phyloP scores from a whole-genome alignment of 2,113 vertebrate species.

The Apaloderma vittatum region DNA sequence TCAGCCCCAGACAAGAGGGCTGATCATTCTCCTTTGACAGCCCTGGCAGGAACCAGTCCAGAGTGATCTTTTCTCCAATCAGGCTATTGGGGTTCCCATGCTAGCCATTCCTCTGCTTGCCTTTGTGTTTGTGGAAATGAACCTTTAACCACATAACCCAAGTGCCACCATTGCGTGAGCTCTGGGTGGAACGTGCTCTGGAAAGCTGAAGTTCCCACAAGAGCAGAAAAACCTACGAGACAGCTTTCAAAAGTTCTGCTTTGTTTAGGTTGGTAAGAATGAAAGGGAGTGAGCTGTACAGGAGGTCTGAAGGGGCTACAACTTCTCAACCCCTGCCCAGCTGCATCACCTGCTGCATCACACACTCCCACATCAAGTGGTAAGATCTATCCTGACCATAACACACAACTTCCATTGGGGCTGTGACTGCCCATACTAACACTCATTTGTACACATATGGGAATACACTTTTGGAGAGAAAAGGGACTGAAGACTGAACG shows the following conservation, averaged over 20 bases:
- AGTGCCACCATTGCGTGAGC: not conserved
- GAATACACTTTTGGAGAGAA: not conserved
- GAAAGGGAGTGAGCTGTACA: not conserved
- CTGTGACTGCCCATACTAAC: not conserved
- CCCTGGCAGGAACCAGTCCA: not conserved
- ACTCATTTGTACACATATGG: not conserved
- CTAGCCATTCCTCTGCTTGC: not conserved
- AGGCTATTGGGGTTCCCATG: not conserved
- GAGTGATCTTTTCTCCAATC: not conserved
- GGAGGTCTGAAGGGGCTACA: not conserved
- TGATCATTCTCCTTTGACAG: not conserved
- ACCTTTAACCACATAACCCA: not conserved
- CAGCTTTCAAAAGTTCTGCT: not conserved
- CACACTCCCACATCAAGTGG: not conserved
- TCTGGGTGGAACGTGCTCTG: fast-evolving
- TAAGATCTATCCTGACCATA: not conserved
- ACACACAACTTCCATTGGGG: not conserved
- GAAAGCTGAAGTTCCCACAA: not conserved
- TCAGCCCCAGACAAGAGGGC: not conserved
- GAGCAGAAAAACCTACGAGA: not conserved
- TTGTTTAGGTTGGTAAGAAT: not conserved
- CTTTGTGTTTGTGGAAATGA: not conserved
- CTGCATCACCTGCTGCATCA: not conserved
- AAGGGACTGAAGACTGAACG: not conserved
- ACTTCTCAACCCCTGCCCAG: not conserved